Evolutionary conservation across 2,113 vertebrate species (phyloP).

Genomic region (Pyxicephalus adspersus): DNA sequence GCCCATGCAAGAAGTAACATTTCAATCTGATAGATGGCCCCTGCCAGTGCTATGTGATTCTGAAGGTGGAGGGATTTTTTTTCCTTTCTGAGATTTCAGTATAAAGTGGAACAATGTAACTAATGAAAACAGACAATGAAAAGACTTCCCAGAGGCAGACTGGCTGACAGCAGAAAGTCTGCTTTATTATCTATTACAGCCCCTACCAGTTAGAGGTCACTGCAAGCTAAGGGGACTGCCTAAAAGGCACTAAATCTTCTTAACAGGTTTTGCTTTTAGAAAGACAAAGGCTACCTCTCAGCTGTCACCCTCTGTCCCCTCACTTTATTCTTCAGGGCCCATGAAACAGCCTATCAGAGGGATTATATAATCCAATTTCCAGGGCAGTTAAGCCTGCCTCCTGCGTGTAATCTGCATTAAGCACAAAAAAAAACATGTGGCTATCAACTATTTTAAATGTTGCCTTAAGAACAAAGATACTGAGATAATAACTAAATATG

Average conservation of each 20-base stretch:
- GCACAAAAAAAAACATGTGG: conserved; percentile 6
- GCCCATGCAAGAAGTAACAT: conserved; percentile 53
- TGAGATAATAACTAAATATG: conserved; percentile 1
- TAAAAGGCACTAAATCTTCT: conserved; percentile 62
- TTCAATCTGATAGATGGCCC: conserved; percentile 46
- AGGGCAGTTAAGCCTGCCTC: conserved; percentile 43
- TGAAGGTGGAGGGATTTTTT: conserved; percentile 50
- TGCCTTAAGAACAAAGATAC: background rate
- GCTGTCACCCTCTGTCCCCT: conserved; percentile 44
- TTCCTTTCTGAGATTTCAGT: conserved; percentile 56
- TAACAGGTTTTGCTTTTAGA: conserved; percentile 52
- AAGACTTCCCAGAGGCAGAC: conserved; percentile 60
- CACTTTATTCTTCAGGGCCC: conserved; percentile 23
- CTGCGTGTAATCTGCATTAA: conserved; percentile 10
- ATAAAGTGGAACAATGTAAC: conserved; percentile 63
- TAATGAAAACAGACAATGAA: conserved; percentile 63
- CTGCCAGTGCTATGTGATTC: conserved; percentile 54
- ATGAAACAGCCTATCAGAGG: conserved; percentile 40
- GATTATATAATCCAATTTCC: conserved; percentile 46
- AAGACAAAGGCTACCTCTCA: conserved; percentile 54
- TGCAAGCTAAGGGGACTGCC: conserved; percentile 60
- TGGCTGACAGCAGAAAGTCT: conserved; percentile 59
- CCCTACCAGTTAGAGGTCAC: conserved; percentile 66
- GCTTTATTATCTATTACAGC: conserved; percentile 65
- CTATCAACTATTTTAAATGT: background rate